Base-by-base conservation (phyloP, 1,140 invertebrate species). In the Coenobita brevimanus region DNA sequence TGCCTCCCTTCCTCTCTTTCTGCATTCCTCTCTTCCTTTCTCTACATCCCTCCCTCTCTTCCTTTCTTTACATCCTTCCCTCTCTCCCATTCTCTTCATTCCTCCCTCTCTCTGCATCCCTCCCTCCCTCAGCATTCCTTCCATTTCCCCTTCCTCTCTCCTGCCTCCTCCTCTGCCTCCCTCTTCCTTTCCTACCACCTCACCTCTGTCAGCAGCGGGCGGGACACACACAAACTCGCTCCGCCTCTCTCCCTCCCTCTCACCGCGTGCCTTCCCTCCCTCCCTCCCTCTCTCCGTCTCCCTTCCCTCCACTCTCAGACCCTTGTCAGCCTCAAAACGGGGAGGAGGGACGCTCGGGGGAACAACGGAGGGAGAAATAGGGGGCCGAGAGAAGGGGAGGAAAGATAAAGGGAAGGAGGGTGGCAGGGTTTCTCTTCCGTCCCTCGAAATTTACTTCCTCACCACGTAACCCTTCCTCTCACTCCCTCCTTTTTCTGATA, bases 1-100 rank as follows among this genome's bases (percentile, higher is more conserved):
- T 79, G 43, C 30, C 41, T 54, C 76, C 57, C 24, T 79, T 36
- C 36, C 46, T 75, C 71, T 75, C 30, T 75, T 41, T 43, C 71
- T 41, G n/a, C 24, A 17, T 75, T 41, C 43, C 41, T 75, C 71
- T 75, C 41, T 41, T 41, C 2, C 0, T 75, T 41, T 13, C 3
- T n/a, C 30, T 71, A n/a, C n/a, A n/a, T n/a, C n/a, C n/a, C n/a
- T 33, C 30, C 67, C 71, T 64, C 17, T 64, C 62, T 67, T 24
- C 1, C 62, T 21, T 10, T 67, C 36, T 24, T 67, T 67, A 30
- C 36, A 10, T 21, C 15, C 36, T 15, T 33, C 27, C 36, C n/a
- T 41, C 43, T 75, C 71, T 41, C 71, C 36, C 4, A 41, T 75
- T 30, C 17, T 3, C 30, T 43, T n/a, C 17, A 73, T 30, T 15